Conservation (phyloP, 2,113 vertebrate species). For the Solenodon paradoxus region DNA sequence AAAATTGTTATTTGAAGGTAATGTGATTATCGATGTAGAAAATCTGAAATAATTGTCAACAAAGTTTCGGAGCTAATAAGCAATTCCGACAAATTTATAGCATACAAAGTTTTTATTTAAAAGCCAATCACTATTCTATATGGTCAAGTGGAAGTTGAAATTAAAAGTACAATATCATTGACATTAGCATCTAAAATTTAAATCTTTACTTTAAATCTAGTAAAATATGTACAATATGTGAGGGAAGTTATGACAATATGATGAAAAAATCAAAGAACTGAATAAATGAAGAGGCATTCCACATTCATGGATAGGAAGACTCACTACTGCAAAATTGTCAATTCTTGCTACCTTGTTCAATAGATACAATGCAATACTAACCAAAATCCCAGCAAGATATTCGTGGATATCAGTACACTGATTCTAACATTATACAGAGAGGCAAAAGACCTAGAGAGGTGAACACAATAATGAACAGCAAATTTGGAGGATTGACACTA, state of each 20-base stretch:
- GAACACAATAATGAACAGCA: neutral
- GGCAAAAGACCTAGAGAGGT: neutral
- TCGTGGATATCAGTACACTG: neutral
- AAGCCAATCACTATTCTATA: neutral
- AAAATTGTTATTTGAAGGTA: neutral
- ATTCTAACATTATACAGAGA: neutral
- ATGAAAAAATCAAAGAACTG: slow-evolving; percentile 5
- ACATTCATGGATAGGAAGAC: neutral
- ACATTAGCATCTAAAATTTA: neutral
- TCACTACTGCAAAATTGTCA: neutral
- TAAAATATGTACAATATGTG: neutral
- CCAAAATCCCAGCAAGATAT: neutral
- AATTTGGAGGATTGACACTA: neutral
- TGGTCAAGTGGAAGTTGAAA: neutral
- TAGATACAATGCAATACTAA: neutral
- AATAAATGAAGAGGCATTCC: neutral
- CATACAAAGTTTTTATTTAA: neutral
- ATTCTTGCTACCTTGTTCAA: neutral
- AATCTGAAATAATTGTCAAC: neutral
- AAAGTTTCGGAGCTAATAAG: neutral
- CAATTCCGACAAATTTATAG: neutral
- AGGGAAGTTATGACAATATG: neutral
- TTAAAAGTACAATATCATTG: neutral
- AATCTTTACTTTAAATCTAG: neutral
- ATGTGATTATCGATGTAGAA: neutral